phyloP scores from a whole-genome alignment of 2,113 vertebrate genomes.

The Otocyon megalotis region DNA sequence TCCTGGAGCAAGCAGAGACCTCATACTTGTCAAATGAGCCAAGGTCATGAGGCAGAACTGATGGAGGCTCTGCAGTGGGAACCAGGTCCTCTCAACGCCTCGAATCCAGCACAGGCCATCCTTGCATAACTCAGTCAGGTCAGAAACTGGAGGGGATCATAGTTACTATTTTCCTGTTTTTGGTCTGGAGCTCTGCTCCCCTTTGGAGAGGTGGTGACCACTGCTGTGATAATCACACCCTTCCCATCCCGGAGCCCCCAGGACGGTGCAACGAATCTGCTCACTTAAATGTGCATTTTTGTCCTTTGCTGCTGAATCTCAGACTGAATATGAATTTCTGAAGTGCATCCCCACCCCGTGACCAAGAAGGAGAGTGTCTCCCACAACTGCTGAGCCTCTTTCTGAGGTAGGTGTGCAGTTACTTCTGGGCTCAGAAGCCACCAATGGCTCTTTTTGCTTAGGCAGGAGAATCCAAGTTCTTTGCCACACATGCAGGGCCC shows the following conservation, averaged over 20 bases:
- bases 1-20: background rate
- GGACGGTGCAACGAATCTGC: background rate
- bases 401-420: background rate
- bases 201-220: background rate
- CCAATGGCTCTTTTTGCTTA: conserved; percentile 25
- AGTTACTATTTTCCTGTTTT: background rate
- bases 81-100: background rate
- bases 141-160: conserved; percentile 6
- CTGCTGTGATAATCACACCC: background rate
- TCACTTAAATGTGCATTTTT: conserved; percentile 21
- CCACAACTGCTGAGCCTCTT: background rate
- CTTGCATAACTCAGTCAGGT: background rate
- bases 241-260: background rate
- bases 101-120: background rate
- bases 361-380: background rate
- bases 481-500: background rate
- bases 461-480: conserved; percentile 50
- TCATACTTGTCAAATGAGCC: background rate
- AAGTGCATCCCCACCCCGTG: conserved; percentile 27
- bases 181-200: background rate
- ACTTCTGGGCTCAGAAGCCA: conserved; percentile 5
- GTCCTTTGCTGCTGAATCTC: background rate
- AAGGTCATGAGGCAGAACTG: background rate
- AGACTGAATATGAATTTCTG: background rate
- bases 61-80: background rate